These are phyloP conservation scores for Mimachlamys varia DNA, from an alignment of 2,888 invertebrate genomes.

Conservation along the genomic window DNA sequence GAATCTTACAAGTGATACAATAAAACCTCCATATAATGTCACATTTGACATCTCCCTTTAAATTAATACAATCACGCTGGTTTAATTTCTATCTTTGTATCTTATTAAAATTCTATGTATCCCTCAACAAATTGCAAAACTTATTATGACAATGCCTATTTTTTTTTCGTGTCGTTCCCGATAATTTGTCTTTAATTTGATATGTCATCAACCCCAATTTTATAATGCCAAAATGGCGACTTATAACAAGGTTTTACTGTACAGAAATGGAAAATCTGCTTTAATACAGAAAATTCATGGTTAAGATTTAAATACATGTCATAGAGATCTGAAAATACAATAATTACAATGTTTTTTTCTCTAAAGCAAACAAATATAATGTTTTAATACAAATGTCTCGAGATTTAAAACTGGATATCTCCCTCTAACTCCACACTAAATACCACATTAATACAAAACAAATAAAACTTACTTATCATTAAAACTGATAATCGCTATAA, in stretches of 20 bases:
- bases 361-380: background rate
- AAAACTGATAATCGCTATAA: background rate
- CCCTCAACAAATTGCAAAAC: no score
- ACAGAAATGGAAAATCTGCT: background rate
- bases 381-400: background rate
- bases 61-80: no score
- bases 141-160: no score
- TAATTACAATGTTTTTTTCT: background rate
- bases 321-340: background rate
- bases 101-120: no score
- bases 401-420: background rate
- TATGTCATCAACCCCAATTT: background rate
- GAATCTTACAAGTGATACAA: no score
- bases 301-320: constrained; percentile 1
- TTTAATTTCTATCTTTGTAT: no score
- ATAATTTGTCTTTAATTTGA: background rate
- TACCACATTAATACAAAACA: background rate
- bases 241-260: background rate
- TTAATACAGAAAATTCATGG: background rate
- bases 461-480: background rate
- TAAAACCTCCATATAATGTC: no score
- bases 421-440: background rate
- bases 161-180: background rate
- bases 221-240: background rate
- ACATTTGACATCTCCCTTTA: no score